Evolutionary conservation across 2,888 invertebrate genomes (phyloP).

Genomic region (Priocnemis perturbator): DNA sequence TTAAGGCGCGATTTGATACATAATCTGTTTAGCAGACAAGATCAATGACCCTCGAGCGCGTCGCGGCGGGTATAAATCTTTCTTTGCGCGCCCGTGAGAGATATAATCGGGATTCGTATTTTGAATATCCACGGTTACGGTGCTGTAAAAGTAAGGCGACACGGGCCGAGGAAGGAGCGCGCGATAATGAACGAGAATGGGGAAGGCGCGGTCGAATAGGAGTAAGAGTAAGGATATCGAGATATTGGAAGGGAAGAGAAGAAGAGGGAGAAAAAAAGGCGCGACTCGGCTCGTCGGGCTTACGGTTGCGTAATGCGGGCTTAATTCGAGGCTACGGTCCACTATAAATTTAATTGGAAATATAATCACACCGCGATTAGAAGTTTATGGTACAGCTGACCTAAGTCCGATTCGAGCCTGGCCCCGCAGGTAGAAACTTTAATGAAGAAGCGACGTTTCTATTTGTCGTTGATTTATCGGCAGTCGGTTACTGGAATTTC

Average conservation of each 20-base stretch:
- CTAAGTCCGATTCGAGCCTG: constrained; percentile 4
- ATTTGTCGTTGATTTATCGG: constrained; percentile 62
- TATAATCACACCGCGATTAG: constrained; percentile 37
- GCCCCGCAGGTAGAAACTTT: constrained; percentile 37
- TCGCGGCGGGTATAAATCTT: neutral
- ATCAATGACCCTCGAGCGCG: constrained; percentile 35
- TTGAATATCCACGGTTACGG: constrained; percentile 10
- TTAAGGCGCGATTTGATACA: constrained; percentile 30
- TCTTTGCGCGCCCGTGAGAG: neutral
- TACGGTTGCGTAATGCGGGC: constrained; percentile 51
- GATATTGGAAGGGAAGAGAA: neutral
- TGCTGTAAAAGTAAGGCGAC: neutral
- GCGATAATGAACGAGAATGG: neutral
- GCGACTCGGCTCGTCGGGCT: constrained; percentile 2
- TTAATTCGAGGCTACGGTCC: constrained; percentile 57
- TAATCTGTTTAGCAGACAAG: constrained; percentile 25
- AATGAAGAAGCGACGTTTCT: constrained; percentile 58
- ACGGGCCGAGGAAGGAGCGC: neutral
- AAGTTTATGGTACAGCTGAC: constrained; percentile 1
- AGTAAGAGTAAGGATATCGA: neutral
- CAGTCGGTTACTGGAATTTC: constrained; percentile 51
- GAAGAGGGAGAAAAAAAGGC: constrained; percentile 7
- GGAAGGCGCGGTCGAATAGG: neutral
- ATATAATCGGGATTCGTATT: constrained; percentile 24
- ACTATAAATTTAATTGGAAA: constrained; percentile 59